Conservation (phyloP, 2,797 vertebrate genomes). For the Melanotaenia parkinsoni region DNA sequence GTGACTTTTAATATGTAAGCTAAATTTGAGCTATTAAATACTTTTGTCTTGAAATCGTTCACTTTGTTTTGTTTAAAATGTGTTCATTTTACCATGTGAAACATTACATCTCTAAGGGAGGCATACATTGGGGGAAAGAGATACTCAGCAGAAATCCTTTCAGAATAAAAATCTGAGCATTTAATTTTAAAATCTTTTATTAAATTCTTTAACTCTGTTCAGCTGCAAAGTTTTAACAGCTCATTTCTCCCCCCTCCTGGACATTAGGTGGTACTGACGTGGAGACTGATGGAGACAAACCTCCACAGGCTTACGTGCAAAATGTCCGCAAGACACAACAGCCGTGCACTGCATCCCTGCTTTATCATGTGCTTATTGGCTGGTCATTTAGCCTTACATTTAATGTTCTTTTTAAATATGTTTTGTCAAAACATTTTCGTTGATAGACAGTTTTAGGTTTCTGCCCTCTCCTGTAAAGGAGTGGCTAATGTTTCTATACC, state of each 20-base stretch:
- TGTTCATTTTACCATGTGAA: too few relatives aligned
- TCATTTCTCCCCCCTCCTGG: conserved; percentile 63
- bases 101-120: neutral
- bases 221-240: neutral
- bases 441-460: neutral
- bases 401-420: neutral
- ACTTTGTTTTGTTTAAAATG: too few relatives aligned
- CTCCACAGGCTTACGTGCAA: neutral
- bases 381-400: neutral
- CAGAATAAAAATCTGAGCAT: neutral
- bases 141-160: neutral
- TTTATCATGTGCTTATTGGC: neutral
- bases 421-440: neutral
- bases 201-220: neutral
- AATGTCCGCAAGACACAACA: neutral
- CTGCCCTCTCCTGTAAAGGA: neutral
- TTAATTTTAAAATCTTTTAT: neutral
- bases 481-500: neutral
- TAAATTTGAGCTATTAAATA: too few relatives aligned
- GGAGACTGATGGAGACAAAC: neutral
- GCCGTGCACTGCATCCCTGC: neutral
- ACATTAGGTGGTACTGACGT: conserved; percentile 11
- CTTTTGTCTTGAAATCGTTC: too few relatives aligned
- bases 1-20: too few relatives aligned
- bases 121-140: neutral